Evolutionary conservation across 2,888 invertebrate species (phyloP).

Genomic region (Lasioglossum villosulum): DNA sequence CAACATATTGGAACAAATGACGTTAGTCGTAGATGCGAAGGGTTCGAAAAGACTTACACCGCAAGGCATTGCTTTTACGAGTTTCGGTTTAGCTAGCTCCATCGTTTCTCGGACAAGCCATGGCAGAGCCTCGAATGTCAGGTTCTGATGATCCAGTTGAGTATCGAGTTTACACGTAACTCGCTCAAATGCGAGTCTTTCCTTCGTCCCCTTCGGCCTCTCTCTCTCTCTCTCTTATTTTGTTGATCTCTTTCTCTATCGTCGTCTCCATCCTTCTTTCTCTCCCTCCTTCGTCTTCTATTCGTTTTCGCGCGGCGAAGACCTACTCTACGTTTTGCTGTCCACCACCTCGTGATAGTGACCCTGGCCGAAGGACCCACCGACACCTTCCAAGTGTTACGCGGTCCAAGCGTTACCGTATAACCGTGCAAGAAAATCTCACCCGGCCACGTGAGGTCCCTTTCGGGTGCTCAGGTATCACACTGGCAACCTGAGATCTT

Average conservation of each 20-base stretch:
- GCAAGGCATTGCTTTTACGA: constrained; percentile 38
- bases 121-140: constrained; percentile 65
- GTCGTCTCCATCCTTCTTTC: constrained; percentile 5
- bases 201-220: constrained; percentile 11
- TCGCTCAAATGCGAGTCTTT: constrained; percentile 60
- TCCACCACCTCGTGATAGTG: constrained; percentile 64
- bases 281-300: constrained; percentile 15
- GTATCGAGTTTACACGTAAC: constrained; percentile 70
- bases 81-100: constrained; percentile 46
- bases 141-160: constrained; percentile 70
- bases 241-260: not conserved
- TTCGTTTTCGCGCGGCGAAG: constrained; percentile 57
- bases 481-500: constrained; percentile 77
- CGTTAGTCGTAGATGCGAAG: constrained; percentile 26
- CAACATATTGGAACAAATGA: constrained; percentile 52
- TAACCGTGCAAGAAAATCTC: constrained; percentile 75
- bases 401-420: constrained; percentile 71
- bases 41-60: constrained; percentile 28
- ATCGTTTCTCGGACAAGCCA: constrained; percentile 42
- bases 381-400: constrained; percentile 82
- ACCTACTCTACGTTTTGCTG: constrained; percentile 65
- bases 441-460: constrained; percentile 73
- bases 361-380: constrained; percentile 67
- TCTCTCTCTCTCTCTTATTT: not conserved
- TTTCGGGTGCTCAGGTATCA: constrained; percentile 78